A percentile compares a stretch with the other conserved stretches of the same genome.
Evolutionary conservation across 2,888 invertebrate genomes (phyloP).

Genomic region (Tetramorium bicarinatum): DNA sequence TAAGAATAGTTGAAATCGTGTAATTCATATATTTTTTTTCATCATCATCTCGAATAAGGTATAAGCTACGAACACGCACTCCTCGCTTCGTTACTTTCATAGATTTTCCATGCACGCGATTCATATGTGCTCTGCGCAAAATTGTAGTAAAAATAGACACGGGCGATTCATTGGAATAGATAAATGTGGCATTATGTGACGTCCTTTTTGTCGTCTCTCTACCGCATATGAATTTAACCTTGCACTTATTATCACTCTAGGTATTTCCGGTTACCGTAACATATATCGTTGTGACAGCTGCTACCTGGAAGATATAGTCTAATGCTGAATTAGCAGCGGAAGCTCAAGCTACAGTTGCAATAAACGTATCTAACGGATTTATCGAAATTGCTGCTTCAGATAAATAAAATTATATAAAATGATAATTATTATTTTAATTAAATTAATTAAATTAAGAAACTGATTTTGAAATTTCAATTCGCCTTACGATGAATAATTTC

Average conservation of each 20-base stretch:
- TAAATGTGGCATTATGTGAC: slow-evolving; percentile 32
- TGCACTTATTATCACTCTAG: slow-evolving; percentile 34
- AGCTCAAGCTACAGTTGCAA: background rate
- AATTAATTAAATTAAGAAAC: background rate
- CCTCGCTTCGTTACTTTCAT: slow-evolving; percentile 13
- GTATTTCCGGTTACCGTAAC: background rate
- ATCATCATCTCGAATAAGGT: background rate
- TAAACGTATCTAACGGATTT: background rate
- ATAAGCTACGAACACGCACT: slow-evolving; percentile 15
- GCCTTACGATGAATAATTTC: background rate
- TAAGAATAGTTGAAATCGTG: slow-evolving; percentile 20
- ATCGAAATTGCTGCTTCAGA: background rate
- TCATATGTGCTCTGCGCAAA: slow-evolving; percentile 27
- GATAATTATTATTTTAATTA: background rate
- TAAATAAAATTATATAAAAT: background rate
- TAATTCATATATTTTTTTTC: slow-evolving; percentile 14
- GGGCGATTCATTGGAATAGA: slow-evolving; percentile 36
- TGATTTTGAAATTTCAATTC: background rate
- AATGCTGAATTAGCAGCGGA: background rate
- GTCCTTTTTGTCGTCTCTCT: slow-evolving; percentile 22
- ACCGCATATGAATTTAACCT: slow-evolving; percentile 37
- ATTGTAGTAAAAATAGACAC: slow-evolving; percentile 11
- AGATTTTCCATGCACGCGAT: slow-evolving; percentile 32
- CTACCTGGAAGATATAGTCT: background rate
- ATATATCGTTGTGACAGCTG: background rate